Base-by-base conservation (phyloP, 2,888 invertebrate genomes). In the Nomada hirtipes region DNA sequence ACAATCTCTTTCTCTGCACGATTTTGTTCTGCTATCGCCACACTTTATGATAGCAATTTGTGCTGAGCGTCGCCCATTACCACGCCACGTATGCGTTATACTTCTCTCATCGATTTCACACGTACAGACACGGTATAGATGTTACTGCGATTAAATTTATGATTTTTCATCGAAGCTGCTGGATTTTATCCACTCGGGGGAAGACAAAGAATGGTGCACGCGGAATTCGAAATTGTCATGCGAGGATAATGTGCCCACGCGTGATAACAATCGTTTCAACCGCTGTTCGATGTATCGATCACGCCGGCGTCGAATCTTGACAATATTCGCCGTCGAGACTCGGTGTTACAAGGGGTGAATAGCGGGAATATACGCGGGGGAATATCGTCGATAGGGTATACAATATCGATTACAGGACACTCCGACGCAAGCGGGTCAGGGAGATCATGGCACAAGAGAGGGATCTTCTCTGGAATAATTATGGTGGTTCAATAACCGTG, bases 381-480 rank as follows among this genome's bases (percentile, higher is more conserved):
- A 20, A 70, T 80, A 80, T 72, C 80, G 26, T 52, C 67, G 67
- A 79, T 79, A 57, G 67, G 63, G 68, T 72, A 61, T 42, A 70
- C 36, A 64, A 60, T 81, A 82, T 75, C 72, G 82, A 82, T 81
- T 82, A 64, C 68, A 59, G 20, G 68, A 73, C 23, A 55, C 68
- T 57, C 23, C 59, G 60, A 36, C 36, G 71, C 64, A 81, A 74
- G 23, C 55, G 44, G 82, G 70, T 74, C 80, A 60, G 52, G 60
- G 47, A 67, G 57, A 64, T 68, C 64, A 23, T n/a, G 47, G 13
- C 55, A 26, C 69, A 42, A 52, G 53, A 23, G 69, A 74, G 69
- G 60, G 76, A 64, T 69, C 50, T 68, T 69, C 59, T 52, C 42
- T 44, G 57, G 61, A 68, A 79, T 76, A 84, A 84, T 83, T 74